A percentile compares a stretch with the other conserved stretches of the same genome.
Conservation (phyloP, 2,797 vertebrate species). For the Psittacula echo region DNA sequence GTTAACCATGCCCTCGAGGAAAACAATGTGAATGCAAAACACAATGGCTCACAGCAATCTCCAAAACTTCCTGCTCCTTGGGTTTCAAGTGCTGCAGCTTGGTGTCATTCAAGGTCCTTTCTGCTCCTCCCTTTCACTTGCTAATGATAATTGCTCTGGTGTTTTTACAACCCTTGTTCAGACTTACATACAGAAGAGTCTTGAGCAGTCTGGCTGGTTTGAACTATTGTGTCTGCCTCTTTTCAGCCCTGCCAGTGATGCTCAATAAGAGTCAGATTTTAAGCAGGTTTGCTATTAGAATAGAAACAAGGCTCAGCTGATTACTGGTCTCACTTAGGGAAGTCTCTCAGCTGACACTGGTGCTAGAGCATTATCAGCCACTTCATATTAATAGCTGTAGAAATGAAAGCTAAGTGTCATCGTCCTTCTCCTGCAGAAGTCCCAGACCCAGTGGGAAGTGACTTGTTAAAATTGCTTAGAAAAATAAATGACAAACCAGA, state of each 20-base stretch:
- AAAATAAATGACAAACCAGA: not conserved
- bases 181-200: not conserved
- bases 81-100: not conserved
- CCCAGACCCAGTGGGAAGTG: not conserved
- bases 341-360: not conserved
- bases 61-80: not conserved
- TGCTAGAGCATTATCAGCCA: not conserved
- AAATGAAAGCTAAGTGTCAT: not conserved
- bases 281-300: not conserved
- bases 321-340: not conserved
- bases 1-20: constrained; percentile 3
- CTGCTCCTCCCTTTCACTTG: not conserved
- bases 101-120: not conserved
- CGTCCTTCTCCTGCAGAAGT: not conserved
- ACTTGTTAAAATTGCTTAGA: not conserved
- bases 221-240: not conserved
- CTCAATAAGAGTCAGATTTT: not conserved
- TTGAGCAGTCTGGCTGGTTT: not conserved
- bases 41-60: not conserved
- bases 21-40: constrained; percentile 29
- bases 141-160: not conserved
- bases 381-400: not conserved
- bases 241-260: not conserved
- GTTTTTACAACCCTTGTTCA: not conserved
- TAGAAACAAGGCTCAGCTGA: not conserved